Evolutionary conservation across 2,888 invertebrate genomes (phyloP), one percentile per base, ranked within the genome.

Genomic region (Alloscopus bannaensis): DNA sequence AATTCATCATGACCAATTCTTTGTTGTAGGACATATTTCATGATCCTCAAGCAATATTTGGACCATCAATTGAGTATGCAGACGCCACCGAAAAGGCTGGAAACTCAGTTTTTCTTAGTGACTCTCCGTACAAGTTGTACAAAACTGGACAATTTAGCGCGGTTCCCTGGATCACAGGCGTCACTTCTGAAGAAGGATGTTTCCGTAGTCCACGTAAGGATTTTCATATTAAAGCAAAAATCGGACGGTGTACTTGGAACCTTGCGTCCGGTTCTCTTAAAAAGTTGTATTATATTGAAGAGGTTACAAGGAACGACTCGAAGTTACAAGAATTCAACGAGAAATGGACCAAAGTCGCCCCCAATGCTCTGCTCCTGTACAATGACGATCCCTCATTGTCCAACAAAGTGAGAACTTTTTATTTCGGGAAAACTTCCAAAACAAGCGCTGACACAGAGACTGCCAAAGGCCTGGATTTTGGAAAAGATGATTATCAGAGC

Each of bases 81-180:
- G 66, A 70, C 22, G 69, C 78, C 0, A 29, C 62, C 36, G 64
- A 60, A 40, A 42, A 45, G 28, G 40, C 26, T 18, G 57, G 42
- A n/a, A 13, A 13, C 18, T n/a, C 40, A 3, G 59, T 62, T 26
- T 82, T 84, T 29, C 36, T 84, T 3, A 45, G 70, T 13, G 82
- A 82, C 24, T 75, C 80, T 22, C 84, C 84, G n/a, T 70, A 26
- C 11, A 71, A 62, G 20, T n/a, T 70, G 11, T 62, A 70, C 36
- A 55, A 60, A 28, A 59, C 60, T 40, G 65, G 79, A 64, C 57
- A 73, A 55, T 65, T 81, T 24, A 62, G 62, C 22, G 71, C 68
- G 18, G 76, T 81, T 6, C 81, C 81, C 45, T 83, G 79, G 81
- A 66, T 83, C 0, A 55, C 69, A 13, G 83, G 81, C 1, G 72